These are phyloP conservation scores for Arctia plantaginis DNA, from an alignment of 2,888 invertebrate species.

Conservation along the genomic window DNA sequence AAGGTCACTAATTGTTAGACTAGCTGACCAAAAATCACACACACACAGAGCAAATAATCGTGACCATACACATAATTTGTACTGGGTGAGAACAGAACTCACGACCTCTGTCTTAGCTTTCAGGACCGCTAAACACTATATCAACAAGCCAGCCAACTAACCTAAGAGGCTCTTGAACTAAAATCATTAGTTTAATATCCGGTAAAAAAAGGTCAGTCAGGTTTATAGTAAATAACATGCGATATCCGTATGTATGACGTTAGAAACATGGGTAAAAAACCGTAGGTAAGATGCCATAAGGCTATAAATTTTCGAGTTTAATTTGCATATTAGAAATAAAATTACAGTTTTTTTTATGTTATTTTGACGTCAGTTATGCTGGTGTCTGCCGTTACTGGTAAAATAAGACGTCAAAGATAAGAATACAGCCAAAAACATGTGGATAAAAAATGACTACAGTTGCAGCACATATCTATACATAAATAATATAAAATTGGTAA, in stretches of 20 bases:
- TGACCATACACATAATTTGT: too few species aligned
- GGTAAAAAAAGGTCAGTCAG: background rate
- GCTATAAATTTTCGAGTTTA: background rate
- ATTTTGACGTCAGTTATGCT: background rate
- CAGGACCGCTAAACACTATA: background rate
- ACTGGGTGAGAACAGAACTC: too few species aligned
- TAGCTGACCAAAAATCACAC: too few species aligned
- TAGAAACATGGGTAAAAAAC: background rate
- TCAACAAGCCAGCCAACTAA: background rate
- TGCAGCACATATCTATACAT: too few species aligned
- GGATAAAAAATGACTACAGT: background rate
- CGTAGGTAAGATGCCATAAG: background rate
- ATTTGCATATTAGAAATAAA: constrained; percentile 1
- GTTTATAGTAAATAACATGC: background rate
- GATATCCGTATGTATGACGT: background rate
- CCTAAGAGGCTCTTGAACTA: background rate
- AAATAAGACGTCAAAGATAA: background rate
- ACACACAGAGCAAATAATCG: too few species aligned
- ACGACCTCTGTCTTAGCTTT: background rate
- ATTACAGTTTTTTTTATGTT: background rate
- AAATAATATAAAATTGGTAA: too few species aligned
- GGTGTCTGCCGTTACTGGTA: background rate
- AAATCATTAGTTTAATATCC: background rate
- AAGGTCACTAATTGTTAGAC: too few species aligned
- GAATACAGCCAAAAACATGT: background rate